phyloP scores from a whole-genome alignment of 1,140 invertebrate species.

The Penaeus chinensis region DNA sequence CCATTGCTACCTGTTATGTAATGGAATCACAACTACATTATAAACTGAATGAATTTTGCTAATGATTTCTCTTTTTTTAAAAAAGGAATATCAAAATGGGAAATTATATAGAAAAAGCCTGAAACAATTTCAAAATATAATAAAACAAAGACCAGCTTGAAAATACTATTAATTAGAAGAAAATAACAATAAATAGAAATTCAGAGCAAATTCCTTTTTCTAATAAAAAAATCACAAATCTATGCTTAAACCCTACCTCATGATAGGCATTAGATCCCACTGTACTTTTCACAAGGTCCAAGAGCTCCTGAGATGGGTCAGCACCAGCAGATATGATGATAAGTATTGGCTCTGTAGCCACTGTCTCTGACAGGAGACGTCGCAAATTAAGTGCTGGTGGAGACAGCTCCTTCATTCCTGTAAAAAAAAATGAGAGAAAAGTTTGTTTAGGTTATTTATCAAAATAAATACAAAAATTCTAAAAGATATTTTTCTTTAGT shows the following conservation, averaged over 20 bases:
- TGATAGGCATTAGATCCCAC: constrained; percentile 73
- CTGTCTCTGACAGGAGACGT: constrained; percentile 74
- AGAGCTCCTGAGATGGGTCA: constrained; percentile 85
- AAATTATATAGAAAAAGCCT: too few relatives aligned
- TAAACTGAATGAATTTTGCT: too few relatives aligned
- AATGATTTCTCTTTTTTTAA: too few relatives aligned
- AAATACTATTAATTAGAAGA: too few relatives aligned
- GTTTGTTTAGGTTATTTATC: not conserved
- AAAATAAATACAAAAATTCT: too few relatives aligned
- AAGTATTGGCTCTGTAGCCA: constrained; percentile 77
- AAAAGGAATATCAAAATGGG: too few relatives aligned
- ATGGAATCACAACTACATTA: not conserved
- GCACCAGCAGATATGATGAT: constrained; percentile 81
- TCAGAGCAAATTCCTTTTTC: not conserved
- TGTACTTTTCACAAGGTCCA: constrained; percentile 74
- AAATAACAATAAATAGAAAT: too few relatives aligned
- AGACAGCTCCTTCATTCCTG: constrained; percentile 75
- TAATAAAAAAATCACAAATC: constrained; percentile 21
- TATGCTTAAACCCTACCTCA: constrained; percentile 71
- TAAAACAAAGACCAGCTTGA: too few relatives aligned
- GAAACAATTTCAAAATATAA: too few relatives aligned
- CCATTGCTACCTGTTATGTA: constrained; percentile 76
- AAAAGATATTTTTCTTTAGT: too few relatives aligned
- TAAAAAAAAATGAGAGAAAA: constrained; percentile 61
- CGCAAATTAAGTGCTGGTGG: constrained; percentile 75